Base-by-base conservation (phyloP, 2,888 invertebrate genomes). In the Cylloceria caligata region DNA sequence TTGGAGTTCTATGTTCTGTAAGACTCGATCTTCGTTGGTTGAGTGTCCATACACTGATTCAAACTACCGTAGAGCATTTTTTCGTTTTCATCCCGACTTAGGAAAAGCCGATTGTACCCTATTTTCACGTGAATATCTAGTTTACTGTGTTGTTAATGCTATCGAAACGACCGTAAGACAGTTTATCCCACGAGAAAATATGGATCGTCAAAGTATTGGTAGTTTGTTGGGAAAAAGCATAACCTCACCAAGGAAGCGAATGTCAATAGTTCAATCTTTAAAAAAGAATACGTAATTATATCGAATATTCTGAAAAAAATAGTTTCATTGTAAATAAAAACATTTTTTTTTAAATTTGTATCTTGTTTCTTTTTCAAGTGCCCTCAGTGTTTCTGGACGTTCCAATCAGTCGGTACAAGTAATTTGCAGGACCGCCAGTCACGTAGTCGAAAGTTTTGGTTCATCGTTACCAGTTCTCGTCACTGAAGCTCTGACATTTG, bases 401-500 rank as follows among this genome's bases (percentile, higher is more conserved):
- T 95, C 95, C 0, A 94, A 94, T 80, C 96, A 96, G 87, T 95
- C 96, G 0, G 95, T 96, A 19, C 96, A 97, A 93, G 94, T 97
- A 6, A 95, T 98, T 55, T 95, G 96, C 87, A 96, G 97, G 87
- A 96, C 97, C 0, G 94, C 96, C 24, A 94, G 94, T 86, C 96
- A 96, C 89, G 94, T 95, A 16, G 95, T 97, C 0, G 97, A 98
- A 91, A 95, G 95, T 73, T 98, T 95, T 93, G 98, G 98, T 0
- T 94, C 95, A 34, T 95, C 97, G 0, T 92, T 98, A 57, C 98
- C 98, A 36, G 98, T 98, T 0, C 94, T 97, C 78, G 97, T 98
- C 2, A 98, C 97, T 24, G 98, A 98, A 93, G 97, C 97, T 0
- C 93, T 98, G 27, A 97, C 97, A 57, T 97, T 97, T 93, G 95